Evolutionary conservation across 2,888 invertebrate genomes (phyloP).

Genomic region (Pristionchus japonicus): DNA sequence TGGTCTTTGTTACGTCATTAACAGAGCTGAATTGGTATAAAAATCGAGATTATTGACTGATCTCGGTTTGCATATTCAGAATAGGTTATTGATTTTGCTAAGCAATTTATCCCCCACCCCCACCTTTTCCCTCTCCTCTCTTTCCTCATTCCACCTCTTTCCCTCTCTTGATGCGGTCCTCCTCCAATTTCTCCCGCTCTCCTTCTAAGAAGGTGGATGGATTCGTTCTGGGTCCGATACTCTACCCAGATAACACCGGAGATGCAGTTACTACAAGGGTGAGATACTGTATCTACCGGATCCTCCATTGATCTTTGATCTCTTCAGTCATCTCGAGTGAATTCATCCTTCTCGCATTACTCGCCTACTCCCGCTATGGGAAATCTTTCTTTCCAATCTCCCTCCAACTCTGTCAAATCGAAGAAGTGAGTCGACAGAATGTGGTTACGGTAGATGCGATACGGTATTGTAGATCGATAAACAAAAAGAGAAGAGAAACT

Average conservation of each 20-base stretch:
- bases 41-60: background rate
- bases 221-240: background rate
- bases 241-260: background rate
- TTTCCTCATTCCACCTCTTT: background rate
- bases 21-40: no score
- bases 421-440: background rate
- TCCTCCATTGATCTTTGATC: background rate
- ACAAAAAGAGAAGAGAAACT: background rate
- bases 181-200: background rate
- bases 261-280: background rate
- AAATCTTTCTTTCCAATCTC: background rate
- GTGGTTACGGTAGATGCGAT: background rate
- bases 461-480: background rate
- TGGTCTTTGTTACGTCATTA: no score
- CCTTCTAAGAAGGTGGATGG: background rate
- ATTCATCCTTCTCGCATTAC: background rate
- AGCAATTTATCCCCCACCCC: background rate
- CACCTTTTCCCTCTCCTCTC: background rate
- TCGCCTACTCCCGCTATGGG: background rate
- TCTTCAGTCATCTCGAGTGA: background rate
- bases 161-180: background rate
- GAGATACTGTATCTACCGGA: no score
- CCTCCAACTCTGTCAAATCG: background rate
- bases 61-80: background rate
- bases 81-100: background rate